Evolutionary conservation across 2,888 invertebrate genomes (phyloP).

Genomic region (Trilocha varians): DNA sequence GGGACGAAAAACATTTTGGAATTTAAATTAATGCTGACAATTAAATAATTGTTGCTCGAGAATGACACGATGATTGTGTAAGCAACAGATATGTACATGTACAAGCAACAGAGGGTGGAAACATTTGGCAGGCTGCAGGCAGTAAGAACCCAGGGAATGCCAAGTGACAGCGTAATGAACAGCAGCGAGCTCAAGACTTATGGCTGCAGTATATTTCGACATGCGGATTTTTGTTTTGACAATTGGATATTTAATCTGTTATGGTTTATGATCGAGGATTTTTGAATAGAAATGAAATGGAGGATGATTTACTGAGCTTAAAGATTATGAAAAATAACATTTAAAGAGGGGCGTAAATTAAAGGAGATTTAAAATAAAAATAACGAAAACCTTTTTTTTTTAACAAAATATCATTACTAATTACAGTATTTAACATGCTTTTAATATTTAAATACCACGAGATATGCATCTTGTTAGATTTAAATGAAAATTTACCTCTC

Average conservation of each 20-base stretch:
- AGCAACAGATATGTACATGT: constrained; percentile 1
- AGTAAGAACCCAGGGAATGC: not conserved
- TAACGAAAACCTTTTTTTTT: too few relatives aligned
- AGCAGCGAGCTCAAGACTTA: not conserved
- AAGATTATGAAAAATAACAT: too few relatives aligned
- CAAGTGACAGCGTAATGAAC: not conserved
- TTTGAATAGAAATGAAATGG: too few relatives aligned
- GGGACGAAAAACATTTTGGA: not conserved
- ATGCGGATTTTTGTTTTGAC: not conserved
- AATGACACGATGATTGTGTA: not conserved
- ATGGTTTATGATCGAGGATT: not conserved
- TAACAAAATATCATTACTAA: too few relatives aligned
- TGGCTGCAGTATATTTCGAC: not conserved
- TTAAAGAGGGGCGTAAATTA: too few relatives aligned
- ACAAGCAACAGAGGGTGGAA: not conserved
- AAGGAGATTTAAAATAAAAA: too few relatives aligned
- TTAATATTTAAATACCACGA: too few relatives aligned
- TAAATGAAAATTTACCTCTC: too few relatives aligned
- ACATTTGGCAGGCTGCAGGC: not conserved
- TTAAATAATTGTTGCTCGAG: not conserved
- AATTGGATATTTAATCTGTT: not conserved
- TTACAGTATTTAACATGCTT: too few relatives aligned
- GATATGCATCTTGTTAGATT: too few relatives aligned
- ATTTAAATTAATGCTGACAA: too few relatives aligned
- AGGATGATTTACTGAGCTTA: too few relatives aligned